Evolutionary conservation across 30 jellyfish, hydroid and myxozoan species (phyloP), one percentile per base, ranked within the genome.

Genomic region (Cassiopea andromeda): DNA sequence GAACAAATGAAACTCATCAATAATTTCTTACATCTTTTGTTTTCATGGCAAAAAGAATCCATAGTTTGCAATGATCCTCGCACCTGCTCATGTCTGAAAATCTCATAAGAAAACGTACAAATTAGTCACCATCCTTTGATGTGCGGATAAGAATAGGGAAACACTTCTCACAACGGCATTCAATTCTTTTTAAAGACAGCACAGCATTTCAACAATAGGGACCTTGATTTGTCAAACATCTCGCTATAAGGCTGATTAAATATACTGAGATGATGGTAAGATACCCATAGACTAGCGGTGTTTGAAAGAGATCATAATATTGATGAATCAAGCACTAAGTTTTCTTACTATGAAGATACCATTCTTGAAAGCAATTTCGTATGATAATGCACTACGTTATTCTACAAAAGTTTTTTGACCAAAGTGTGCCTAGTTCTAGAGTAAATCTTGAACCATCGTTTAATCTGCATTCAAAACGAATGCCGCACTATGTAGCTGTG

Each of bases 21-120:
- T 87, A 75, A 87, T 87, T 87, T 68, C 94, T 75, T 27, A 78
- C 77, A 46, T 46, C 85, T 80, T 83, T 83, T 83, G 84, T 69
- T 69, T 54, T 45, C 48, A 47, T 8, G 89, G 69, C 67, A 61
- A 66, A 80, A 80, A 46, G 71, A 61, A 80, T 59, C 48, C 89
- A 47, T 67, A n/a, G 78, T 50, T 66, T 80, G 60, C 54, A 80
- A 61, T 27, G 78, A 47, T 47, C 75, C 47, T 19, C 49, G 70
- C 86, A 77, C 86, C 86, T 77, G 86, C 86, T 15, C 74, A 58
- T 18, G 86, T 77, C 86, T 77, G 86, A 58, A 75, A 77, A 43
- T 58, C 86, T 49, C 75, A 49, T 12, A 15, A 77, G 86, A 77
- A 77, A 47, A 15, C 75, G 86, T 45, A 48, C 74, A 27, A 57